These are phyloP conservation scores for Ostrea edulis DNA, from an alignment of 1,140 invertebrate genomes.

Conservation along the genomic window DNA sequence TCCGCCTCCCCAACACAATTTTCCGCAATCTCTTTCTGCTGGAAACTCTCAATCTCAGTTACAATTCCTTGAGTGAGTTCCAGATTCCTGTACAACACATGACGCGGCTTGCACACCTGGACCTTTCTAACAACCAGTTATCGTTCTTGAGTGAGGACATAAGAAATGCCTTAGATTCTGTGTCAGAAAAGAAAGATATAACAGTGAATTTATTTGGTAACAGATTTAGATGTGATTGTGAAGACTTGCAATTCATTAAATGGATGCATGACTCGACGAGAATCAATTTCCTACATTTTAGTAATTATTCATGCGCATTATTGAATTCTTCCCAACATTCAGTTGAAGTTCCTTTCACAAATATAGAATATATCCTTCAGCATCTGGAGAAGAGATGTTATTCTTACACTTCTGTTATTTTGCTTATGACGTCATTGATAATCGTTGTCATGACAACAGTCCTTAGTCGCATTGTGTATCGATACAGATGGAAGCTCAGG, in stretches of 20 bases:
- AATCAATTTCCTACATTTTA: background rate
- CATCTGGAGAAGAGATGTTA: background rate
- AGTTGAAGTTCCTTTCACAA: background rate
- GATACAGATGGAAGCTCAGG: conserved; percentile 14
- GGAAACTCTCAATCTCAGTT: background rate
- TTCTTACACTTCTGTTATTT: background rate
- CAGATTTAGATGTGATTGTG: background rate
- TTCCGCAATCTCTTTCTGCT: background rate
- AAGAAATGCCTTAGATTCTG: conserved; percentile 68
- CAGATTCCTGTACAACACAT: background rate
- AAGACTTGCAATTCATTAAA: background rate
- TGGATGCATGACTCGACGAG: background rate
- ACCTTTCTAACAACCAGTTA: conserved; percentile 22
- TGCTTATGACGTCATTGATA: background rate
- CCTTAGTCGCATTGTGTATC: no score
- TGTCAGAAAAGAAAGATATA: background rate
- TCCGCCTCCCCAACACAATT: background rate
- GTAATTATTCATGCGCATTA: background rate
- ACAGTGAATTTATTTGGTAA: background rate
- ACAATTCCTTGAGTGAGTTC: background rate
- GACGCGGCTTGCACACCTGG: background rate
- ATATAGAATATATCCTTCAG: background rate
- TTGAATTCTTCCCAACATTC: background rate
- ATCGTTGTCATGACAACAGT: background rate
- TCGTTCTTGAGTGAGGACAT: background rate